These are phyloP conservation scores for Diaprepes abbreviatus DNA, from an alignment of 2,888 invertebrate species.

Conservation along the genomic window DNA sequence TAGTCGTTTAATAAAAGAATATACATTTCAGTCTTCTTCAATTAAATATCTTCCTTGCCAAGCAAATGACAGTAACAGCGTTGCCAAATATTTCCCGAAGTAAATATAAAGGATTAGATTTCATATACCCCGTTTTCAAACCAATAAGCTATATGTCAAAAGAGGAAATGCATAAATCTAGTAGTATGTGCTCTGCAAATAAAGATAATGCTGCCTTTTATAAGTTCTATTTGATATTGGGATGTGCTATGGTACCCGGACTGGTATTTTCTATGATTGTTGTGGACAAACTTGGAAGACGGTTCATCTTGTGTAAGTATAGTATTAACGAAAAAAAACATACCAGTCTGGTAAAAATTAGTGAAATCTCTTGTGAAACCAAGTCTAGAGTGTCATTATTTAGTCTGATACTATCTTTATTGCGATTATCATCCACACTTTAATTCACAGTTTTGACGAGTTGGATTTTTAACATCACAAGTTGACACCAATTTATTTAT, in stretches of 20 bases:
- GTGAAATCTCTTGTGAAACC: too few species aligned
- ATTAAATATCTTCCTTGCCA: conserved; percentile 51
- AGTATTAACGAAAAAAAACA: too few species aligned
- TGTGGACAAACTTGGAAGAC: conserved; percentile 56
- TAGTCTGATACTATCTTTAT: too few species aligned
- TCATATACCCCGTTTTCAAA: conserved; percentile 32
- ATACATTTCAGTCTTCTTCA: conserved; percentile 41
- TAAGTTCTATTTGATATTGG: conserved; percentile 52
- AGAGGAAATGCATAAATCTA: conserved; percentile 6
- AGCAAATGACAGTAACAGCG: conserved; percentile 19
- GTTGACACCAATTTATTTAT: too few species aligned
- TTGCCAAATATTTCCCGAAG: neutral
- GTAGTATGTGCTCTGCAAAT: conserved; percentile 39
- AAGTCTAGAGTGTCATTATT: too few species aligned
- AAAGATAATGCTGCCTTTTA: conserved; percentile 46
- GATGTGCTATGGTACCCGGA: conserved; percentile 53
- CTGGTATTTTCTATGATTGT: conserved; percentile 51
- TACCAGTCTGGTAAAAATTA: too few species aligned
- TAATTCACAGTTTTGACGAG: too few species aligned
- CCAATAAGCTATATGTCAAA: neutral
- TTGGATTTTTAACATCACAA: too few species aligned
- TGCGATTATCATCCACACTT: too few species aligned
- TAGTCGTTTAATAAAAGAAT: neutral
- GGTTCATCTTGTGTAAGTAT: conserved; percentile 52
- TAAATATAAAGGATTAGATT: conserved; percentile 27